Evolutionary conservation across 2,888 invertebrate species (phyloP), one percentile per base, ranked within the genome.

Genomic region (Pollenia labialis): DNA sequence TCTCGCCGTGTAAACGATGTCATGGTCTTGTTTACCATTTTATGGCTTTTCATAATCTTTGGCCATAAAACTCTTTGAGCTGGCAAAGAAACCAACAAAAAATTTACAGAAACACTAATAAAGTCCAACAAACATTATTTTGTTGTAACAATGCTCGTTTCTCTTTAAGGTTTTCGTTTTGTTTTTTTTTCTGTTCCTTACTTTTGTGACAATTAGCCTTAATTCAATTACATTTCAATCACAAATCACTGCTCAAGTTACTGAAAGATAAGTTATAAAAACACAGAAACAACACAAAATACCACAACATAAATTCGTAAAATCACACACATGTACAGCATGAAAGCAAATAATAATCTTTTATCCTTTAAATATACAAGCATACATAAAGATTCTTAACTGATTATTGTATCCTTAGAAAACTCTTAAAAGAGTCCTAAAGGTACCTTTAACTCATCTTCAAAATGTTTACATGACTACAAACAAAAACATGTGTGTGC

Each of bases 221-320:
- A 80, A 71, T 64, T 62, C 80, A 71, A 71, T 71, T 62, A 60
- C 80, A 69, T 58, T 80, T 80, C 71, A 71, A 80, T 62, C 68
- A 71, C 52, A 80, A 79, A 80, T 80, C 79, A 68, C 66, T 56
- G 54, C 66, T 60, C 32, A 60, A 71, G 60, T 80, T 44, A 58
- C 32, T n/a, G 11, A 46, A 58, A 42, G 42, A 50, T 1, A 14
- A 12, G 52, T 50, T 52, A 44, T 60, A 52, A 60, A 79, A 60
- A 16, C 58, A 44, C 18, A 52, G 42, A 68, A 11, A 56, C 18
- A 56, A 32, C 4, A 32, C 4, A 32, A 32, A 32, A 32, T 32
- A 32, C 32, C 32, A 32, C 4, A 6, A 32, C 32, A 32, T 4
- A 32, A 32, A 6, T 32, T 32, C 23, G 23, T 18, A 32, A 6